These are phyloP conservation scores for Bubo bubo DNA, from an alignment of 2,113 vertebrate genomes.

Conservation along the genomic window DNA sequence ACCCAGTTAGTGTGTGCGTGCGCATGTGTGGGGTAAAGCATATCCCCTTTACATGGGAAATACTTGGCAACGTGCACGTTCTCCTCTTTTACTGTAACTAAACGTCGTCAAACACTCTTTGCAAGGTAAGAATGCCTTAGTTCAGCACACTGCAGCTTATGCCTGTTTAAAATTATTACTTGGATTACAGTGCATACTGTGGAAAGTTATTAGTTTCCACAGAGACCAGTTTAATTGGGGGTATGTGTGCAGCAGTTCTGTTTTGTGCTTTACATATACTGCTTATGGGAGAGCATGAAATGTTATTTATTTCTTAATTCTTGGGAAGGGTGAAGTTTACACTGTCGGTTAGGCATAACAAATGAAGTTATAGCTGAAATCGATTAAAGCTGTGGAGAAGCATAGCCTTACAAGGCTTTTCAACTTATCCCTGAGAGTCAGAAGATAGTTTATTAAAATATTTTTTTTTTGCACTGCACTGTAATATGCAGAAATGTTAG, in stretches of 20 bases:
- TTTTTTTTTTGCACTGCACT: not conserved
- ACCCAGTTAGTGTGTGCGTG: not conserved
- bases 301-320: slow-evolving; percentile 25
- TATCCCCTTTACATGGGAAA: not conserved
- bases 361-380: slow-evolving; percentile 55
- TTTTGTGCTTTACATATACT: not conserved
- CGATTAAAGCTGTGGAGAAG: slow-evolving; percentile 18
- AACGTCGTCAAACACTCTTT: not conserved
- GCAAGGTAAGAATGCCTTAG: slow-evolving; percentile 61
- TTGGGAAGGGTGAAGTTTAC: slow-evolving; percentile 43
- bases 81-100: slow-evolving; percentile 37
- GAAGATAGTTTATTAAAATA: not conserved
- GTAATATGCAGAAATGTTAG: not conserved
- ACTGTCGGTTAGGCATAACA: slow-evolving; percentile 18
- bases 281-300: slow-evolving; percentile 8
- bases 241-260: slow-evolving; percentile 33
- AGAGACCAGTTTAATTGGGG: slow-evolving; percentile 58
- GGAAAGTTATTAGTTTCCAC: slow-evolving; percentile 66
- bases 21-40: not conserved
- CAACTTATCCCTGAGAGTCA: slow-evolving; percentile 8
- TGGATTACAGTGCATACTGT: slow-evolving; percentile 56
- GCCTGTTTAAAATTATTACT: slow-evolving; percentile 56
- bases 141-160: slow-evolving; percentile 54
- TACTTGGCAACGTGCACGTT: slow-evolving; percentile 7
- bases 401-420: slow-evolving; percentile 57